These are phyloP conservation scores for Brachionus rotundiformis DNA, from an alignment of 1,140 invertebrate species.

Conservation along the genomic window DNA sequence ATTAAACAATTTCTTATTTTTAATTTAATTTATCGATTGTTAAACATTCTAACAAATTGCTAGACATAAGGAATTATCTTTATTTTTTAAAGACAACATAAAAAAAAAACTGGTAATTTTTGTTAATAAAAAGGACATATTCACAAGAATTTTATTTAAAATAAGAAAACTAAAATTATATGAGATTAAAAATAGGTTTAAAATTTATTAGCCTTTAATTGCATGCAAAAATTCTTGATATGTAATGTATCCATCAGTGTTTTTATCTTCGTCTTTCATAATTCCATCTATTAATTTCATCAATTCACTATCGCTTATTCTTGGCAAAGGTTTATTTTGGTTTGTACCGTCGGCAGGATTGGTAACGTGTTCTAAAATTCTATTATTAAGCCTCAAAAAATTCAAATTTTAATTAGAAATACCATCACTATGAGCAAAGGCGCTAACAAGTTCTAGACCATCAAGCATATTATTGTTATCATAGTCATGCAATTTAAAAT, in stretches of 20 bases:
- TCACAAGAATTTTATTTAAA: neutral
- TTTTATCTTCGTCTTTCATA: constrained; percentile 51
- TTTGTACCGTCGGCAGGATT: neutral
- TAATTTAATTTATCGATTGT: too few species aligned
- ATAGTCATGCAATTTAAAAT: constrained; percentile 52
- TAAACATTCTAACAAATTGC: too few species aligned
- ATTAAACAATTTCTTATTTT: too few species aligned
- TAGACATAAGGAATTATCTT: neutral
- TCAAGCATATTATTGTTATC: constrained; percentile 51
- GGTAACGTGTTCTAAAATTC: neutral
- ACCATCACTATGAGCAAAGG: constrained; percentile 49
- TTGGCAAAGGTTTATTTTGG: neutral
- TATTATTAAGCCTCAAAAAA: neutral
- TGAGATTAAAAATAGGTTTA: neutral
- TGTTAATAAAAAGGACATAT: neutral
- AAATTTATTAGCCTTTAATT: constrained; percentile 32
- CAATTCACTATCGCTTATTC: constrained; percentile 34
- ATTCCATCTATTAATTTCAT: constrained; percentile 43
- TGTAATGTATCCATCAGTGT: constrained; percentile 49
- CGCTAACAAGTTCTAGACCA: constrained; percentile 39
- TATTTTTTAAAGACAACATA: neutral
- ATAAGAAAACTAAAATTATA: neutral
- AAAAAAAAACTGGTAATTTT: neutral
- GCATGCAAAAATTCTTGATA: constrained; percentile 50
- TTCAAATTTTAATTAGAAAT: neutral